These are phyloP conservation scores for Pseudorectes ferrugineus DNA, from an alignment of 2,113 vertebrate genomes.

Conservation along the genomic window DNA sequence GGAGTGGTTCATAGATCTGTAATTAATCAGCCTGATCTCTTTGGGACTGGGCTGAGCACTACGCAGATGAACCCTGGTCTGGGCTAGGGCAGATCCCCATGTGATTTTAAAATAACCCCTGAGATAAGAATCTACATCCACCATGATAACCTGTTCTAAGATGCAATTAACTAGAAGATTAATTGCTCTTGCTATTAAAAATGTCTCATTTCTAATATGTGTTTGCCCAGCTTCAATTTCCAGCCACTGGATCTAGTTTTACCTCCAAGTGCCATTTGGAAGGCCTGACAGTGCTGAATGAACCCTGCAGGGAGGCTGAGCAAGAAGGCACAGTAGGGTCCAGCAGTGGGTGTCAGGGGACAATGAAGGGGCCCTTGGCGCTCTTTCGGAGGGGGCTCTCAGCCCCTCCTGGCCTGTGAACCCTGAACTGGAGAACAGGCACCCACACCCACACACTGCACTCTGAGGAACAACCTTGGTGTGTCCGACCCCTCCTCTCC, in stretches of 20 bases:
- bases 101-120: background rate
- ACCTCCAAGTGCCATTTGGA: background rate
- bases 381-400: accelerated
- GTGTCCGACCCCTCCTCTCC: background rate
- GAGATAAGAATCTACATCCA: background rate
- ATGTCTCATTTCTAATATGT: background rate
- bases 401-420: background rate
- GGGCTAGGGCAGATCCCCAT: background rate
- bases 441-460: accelerated
- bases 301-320: background rate
- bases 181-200: background rate
- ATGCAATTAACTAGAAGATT: background rate
- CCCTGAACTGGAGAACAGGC: background rate
- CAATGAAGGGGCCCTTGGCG: accelerated
- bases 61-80: background rate
- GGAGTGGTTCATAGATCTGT: background rate
- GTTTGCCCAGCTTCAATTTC: background rate
- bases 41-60: background rate
- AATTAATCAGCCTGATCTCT: background rate
- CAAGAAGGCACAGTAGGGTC: accelerated
- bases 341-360: background rate
- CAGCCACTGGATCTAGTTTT: background rate
- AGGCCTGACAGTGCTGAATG: background rate
- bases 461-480: accelerated
- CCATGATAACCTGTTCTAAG: background rate